phyloP scores from a whole-genome alignment of 2,888 invertebrate genomes.

The Allacma fusca region DNA sequence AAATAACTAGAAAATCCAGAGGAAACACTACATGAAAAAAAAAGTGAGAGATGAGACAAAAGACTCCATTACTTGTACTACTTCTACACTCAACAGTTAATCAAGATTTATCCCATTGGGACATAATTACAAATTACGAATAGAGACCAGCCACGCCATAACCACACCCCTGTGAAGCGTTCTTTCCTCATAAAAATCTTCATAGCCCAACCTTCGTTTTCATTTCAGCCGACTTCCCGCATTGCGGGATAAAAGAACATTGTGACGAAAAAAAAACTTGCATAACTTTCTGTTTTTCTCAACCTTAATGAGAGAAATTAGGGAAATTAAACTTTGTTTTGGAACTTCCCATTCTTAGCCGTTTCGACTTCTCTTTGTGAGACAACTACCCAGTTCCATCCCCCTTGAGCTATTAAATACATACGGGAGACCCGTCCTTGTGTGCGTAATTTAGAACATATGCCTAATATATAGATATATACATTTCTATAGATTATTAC shows the following conservation, averaged over 20 bases:
- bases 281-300: conserved; percentile 29
- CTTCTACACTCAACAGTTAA: conserved; percentile 42
- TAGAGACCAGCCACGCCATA: conserved; percentile 44
- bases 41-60: too few relatives aligned
- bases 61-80: conserved; percentile 9
- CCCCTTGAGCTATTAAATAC: neutral
- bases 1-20: too few relatives aligned
- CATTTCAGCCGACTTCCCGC: conserved; percentile 42
- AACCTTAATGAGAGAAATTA: conserved; percentile 39
- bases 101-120: conserved; percentile 48
- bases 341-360: conserved; percentile 20
- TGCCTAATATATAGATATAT: too few relatives aligned
- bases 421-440: neutral
- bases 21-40: too few relatives aligned
- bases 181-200: conserved; percentile 45
- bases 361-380: neutral
- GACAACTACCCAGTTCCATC: conserved; percentile 4
- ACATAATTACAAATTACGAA: conserved; percentile 51
- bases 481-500: neutral
- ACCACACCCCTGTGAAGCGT: conserved; percentile 45
- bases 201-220: conserved; percentile 37
- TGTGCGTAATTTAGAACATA: neutral
- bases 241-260: conserved; percentile 14
- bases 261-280: neutral
- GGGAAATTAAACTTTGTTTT: conserved; percentile 28